These are phyloP conservation scores for Etheostoma nigrum DNA, from an alignment of 2,797 vertebrate species.

Conservation along the genomic window DNA sequence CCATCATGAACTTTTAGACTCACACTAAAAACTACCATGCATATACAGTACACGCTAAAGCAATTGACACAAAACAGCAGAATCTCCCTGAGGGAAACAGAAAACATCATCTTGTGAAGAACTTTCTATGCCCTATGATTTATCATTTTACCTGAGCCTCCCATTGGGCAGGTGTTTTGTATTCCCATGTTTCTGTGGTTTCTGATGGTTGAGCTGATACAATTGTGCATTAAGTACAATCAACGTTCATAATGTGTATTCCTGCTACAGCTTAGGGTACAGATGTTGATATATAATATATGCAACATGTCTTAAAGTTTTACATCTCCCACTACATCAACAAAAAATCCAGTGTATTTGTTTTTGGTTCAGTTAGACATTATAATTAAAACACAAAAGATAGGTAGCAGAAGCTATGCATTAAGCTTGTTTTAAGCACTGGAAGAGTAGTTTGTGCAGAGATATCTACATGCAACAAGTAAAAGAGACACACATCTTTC, in stretches of 20 bases:
- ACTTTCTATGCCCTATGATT: background rate
- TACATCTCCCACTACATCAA: conserved; percentile 3
- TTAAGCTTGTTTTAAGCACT: conserved; percentile 31
- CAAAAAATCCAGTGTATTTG: conserved; percentile 17
- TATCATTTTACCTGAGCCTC: conserved; percentile 11
- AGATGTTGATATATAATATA: background rate
- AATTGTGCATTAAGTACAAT: background rate
- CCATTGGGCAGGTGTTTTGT: conserved; percentile 7
- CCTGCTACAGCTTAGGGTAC: conserved; percentile 5
- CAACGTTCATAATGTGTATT: background rate
- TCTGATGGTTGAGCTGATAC: background rate
- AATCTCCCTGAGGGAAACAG: conserved; percentile 5
- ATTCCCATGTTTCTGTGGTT: conserved; percentile 1
- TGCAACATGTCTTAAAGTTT: conserved; percentile 15
- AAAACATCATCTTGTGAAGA: background rate
- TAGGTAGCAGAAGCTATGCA: conserved; percentile 19
- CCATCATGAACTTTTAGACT: conserved; percentile 42
- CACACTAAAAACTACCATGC: conserved; percentile 1
- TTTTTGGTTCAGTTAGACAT: conserved; percentile 25
- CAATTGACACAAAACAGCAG: conserved; percentile 17
- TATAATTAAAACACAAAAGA: conserved; percentile 28
- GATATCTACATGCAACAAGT: conserved; percentile 5
- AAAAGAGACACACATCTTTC: conserved; percentile 24
- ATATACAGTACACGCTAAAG: background rate
- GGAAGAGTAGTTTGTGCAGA: background rate